Evolutionary conservation across 2,888 invertebrate genomes (phyloP), one percentile per base, ranked within the genome.

Genomic region (Spialia ferax): DNA sequence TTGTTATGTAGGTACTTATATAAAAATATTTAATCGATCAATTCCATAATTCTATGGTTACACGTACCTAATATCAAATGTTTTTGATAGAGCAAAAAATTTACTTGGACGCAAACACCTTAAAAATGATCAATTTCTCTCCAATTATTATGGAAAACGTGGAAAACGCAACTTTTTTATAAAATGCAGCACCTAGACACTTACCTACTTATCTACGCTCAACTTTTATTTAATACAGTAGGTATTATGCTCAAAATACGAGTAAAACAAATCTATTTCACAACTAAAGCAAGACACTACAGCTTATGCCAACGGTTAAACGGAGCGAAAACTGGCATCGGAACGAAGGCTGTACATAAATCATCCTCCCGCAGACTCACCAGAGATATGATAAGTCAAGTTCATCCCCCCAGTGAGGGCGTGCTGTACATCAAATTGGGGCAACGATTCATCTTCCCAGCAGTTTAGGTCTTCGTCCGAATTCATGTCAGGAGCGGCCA

Each of bases 401-500:
- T 78, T 79, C 73, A 93, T 60, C 10, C 78, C 76, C 0, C 93
- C 93, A 69, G 92, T 91, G 0, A 93, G 75, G 2, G 85, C 73
- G 70, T 93, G 91, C 65, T 90, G 50, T 20, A 91, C 77, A 73
- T 86, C 79, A 65, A 92, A 88, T 0, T 88, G 82, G 0, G 62
- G 4, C 77, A 92, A 75, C 1, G 26, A n/a, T 70, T 93, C 91
- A 35, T 93, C 93, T 59, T 89, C 88, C 6, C 77, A 68, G 7
- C 74, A 65, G 8, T 81, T 74, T 0, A 67, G 52, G 0, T 85
- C 81, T 70, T 88, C 88, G 74, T 91, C 90, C 1, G 80, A 80
- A 80, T 81, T 87, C 89, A 92, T 89, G 69, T 88, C 88, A 11
- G 93, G 93, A 0, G 89, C 92, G 1, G 91, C 89, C 38, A 93